A percentile compares a stretch with the other conserved stretches of the same genome.
Evolutionary conservation across 2,797 vertebrate species (phyloP).

Genomic region (Dromococcyx pavoninus): DNA sequence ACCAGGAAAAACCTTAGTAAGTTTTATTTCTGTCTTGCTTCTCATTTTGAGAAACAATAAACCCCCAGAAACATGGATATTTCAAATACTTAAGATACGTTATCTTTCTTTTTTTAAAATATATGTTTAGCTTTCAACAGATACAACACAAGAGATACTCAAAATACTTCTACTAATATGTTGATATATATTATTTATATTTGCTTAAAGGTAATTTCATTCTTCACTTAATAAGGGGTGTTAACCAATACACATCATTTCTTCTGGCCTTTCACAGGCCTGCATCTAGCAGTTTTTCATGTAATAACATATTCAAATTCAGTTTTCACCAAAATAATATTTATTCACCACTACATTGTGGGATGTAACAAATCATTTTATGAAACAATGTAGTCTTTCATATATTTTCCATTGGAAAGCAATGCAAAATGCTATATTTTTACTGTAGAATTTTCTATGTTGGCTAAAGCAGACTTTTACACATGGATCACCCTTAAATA

Average conservation of each 20-base stretch:
- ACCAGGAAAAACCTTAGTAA: constrained; percentile 40
- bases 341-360: constrained; percentile 18
- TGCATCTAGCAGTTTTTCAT: constrained; percentile 8
- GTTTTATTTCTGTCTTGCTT: not conserved
- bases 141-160: not conserved
- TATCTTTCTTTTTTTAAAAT: constrained; percentile 8
- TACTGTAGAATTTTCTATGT: not conserved
- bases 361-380: constrained; percentile 3
- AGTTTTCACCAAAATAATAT: constrained; percentile 10
- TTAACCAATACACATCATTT: constrained; percentile 33
- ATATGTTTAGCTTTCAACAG: not conserved
- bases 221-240: constrained; percentile 8
- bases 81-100: not conserved
- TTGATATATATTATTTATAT: constrained; percentile 41
- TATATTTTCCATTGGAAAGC: not conserved
- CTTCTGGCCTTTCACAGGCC: not conserved
- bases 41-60: constrained; percentile 42
- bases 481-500: not conserved
- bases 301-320: constrained; percentile 30
- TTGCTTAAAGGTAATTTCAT: constrained; percentile 52
- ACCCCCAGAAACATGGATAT: not conserved
- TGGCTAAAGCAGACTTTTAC: not conserved
- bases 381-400: not conserved
- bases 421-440: constrained; percentile 33
- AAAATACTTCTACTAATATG: constrained; percentile 24